phyloP scores from a whole-genome alignment of 2,888 invertebrate genomes.

The Cataglyphis albicans region DNA sequence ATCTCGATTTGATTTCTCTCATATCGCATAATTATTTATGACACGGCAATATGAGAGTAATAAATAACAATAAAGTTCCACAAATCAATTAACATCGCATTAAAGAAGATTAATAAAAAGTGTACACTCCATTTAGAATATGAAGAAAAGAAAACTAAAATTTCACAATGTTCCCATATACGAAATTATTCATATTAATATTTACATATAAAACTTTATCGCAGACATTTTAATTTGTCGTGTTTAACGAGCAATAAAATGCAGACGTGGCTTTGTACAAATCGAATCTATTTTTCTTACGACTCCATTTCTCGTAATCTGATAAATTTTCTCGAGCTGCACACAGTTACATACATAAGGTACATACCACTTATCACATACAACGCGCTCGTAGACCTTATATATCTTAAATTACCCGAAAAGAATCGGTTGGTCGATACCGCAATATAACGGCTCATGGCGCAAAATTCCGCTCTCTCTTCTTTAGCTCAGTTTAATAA shows the following conservation, averaged over 20 bases:
- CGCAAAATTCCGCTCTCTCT: slow-evolving; percentile 36
- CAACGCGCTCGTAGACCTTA: slow-evolving; percentile 10
- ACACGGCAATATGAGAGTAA: neutral
- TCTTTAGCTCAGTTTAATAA: slow-evolving; percentile 30
- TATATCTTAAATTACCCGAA: slow-evolving; percentile 30
- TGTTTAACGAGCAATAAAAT: slow-evolving; percentile 18
- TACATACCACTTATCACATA: neutral
- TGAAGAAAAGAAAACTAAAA: neutral
- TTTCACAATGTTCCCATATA: neutral
- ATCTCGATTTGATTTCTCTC: neutral
- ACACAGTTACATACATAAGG: neutral
- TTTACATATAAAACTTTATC: neutral
- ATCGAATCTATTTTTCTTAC: slow-evolving; percentile 25
- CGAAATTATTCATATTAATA: neutral
- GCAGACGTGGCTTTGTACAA: neutral
- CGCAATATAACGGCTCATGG: slow-evolving; percentile 38
- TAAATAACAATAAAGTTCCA: neutral
- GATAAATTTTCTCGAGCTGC: slow-evolving; percentile 27
- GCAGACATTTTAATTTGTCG: neutral
- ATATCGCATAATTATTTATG: neutral
- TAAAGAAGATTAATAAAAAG: neutral
- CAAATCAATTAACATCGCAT: neutral
- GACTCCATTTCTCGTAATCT: slow-evolving; percentile 12
- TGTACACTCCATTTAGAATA: neutral
- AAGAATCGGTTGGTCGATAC: slow-evolving; percentile 45